phyloP scores from a whole-genome alignment of 2,797 vertebrate genomes.

The Microctenopoma steveboyesi region DNA sequence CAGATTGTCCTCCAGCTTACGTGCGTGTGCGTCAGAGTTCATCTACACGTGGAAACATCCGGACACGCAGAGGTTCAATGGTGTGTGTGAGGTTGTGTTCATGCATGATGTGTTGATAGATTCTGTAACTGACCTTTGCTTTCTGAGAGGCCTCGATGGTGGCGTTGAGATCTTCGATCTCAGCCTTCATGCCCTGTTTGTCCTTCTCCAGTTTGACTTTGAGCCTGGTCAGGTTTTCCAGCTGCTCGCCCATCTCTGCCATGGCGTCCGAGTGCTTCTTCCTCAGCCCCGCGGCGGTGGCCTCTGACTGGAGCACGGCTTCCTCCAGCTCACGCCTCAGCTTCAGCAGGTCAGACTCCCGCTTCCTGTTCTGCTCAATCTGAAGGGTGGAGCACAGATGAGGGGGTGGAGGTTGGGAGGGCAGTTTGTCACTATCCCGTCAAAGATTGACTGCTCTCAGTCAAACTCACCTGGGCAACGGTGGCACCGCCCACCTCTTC shows the following conservation, averaged over 20 bases:
- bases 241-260: constrained; percentile 74
- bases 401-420: neutral
- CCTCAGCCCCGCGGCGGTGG: constrained; percentile 57
- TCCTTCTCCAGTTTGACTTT: constrained; percentile 79
- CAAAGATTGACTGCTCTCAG: constrained; percentile 10
- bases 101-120: neutral
- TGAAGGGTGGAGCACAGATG: constrained; percentile 19
- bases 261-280: constrained; percentile 75
- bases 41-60: constrained; percentile 58
- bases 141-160: constrained; percentile 73
- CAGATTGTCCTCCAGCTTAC: constrained; percentile 80
- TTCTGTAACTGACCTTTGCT: constrained; percentile 63
- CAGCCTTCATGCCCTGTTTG: constrained; percentile 78
- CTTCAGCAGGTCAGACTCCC: constrained; percentile 77
- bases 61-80: constrained; percentile 4
- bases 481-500: constrained; percentile 82
- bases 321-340: constrained; percentile 80
- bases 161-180: constrained; percentile 77
- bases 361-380: constrained; percentile 82
- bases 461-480: constrained; percentile 71
- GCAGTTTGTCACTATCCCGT: neutral
- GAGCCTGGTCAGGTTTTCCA: constrained; percentile 75
- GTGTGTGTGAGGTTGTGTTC: neutral
- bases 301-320: constrained; percentile 72
- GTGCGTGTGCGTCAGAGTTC: constrained; percentile 71